These are phyloP conservation scores for Tupaia chinensis DNA, from an alignment of 2,113 vertebrate genomes.

Conservation along the genomic window DNA sequence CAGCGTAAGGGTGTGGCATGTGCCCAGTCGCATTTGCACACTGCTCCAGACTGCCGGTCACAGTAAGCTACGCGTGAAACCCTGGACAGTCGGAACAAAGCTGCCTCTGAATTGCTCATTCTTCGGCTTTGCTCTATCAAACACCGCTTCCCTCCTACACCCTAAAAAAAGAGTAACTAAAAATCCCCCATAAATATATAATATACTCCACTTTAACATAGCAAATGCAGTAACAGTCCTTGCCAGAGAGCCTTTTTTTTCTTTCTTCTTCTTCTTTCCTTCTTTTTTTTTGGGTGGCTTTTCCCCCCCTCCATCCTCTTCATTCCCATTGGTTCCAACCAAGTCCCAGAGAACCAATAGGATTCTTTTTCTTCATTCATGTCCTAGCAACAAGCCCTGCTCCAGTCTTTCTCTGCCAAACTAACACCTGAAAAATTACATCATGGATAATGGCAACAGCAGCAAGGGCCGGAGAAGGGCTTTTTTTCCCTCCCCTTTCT, in stretches of 20 bases:
- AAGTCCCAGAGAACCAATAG: slow-evolving; percentile 89
- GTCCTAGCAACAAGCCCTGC: slow-evolving; percentile 96
- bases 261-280: not conserved
- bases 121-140: slow-evolving; percentile 56
- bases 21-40: slow-evolving; percentile 39
- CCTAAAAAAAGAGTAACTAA: slow-evolving; percentile 9
- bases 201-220: slow-evolving; percentile 85
- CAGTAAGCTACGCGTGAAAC: slow-evolving; percentile 65
- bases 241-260: slow-evolving; percentile 76
- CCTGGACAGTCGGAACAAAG: slow-evolving; percentile 64
- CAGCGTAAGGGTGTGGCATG: slow-evolving; percentile 54
- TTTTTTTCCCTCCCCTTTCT: slow-evolving; percentile 61
- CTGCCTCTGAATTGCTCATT: slow-evolving; percentile 68
- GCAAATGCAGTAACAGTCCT: slow-evolving; percentile 93
- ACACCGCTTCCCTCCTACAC: slow-evolving; percentile 55
- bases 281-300: slow-evolving; percentile 17
- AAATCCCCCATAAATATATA: slow-evolving; percentile 49
- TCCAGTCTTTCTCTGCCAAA: slow-evolving; percentile 89
- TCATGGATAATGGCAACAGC: slow-evolving; percentile 92
- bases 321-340: slow-evolving; percentile 88
- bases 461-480: slow-evolving; percentile 84
- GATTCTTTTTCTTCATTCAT: slow-evolving; percentile 87
- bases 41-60: slow-evolving; percentile 19
- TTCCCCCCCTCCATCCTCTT: slow-evolving; percentile 75
- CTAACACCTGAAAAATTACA: slow-evolving; percentile 94